Evolutionary conservation across 1,140 invertebrate genomes (phyloP).

Genomic region (Brachionus rubens): DNA sequence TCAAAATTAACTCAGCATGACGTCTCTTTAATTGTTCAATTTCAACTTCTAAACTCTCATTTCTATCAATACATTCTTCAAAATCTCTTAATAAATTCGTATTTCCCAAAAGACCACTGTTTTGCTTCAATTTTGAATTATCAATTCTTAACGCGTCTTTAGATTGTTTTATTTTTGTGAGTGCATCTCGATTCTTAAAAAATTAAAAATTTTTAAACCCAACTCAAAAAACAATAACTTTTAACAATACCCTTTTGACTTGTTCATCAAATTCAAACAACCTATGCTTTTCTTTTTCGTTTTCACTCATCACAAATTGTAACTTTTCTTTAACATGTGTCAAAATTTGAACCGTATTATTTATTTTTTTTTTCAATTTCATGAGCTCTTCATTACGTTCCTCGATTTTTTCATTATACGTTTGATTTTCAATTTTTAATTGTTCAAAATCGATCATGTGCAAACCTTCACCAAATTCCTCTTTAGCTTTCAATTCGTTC

Average conservation of each 20-base stretch:
- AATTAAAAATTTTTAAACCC: conserved; percentile 5
- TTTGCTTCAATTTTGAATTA: conserved; percentile 56
- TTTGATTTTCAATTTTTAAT: conserved; percentile 62
- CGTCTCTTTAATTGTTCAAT: conserved; percentile 51
- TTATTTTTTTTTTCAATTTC: conserved; percentile 61
- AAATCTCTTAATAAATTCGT: conserved; percentile 57
- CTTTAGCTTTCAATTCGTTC: conserved; percentile 59
- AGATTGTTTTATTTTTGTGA: conserved; percentile 58
- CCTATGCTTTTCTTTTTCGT: conserved; percentile 53
- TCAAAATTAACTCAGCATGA: conserved; percentile 58
- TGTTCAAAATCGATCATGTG: conserved; percentile 62
- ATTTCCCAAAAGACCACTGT: conserved; percentile 59
- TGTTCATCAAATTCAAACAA: conserved; percentile 54
- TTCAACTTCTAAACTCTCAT: conserved; percentile 50
- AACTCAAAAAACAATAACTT: background rate
- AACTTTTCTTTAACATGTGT: conserved; percentile 61
- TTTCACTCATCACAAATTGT: conserved; percentile 59
- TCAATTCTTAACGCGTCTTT: conserved; percentile 58
- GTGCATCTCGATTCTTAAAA: conserved; percentile 58
- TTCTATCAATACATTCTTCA: conserved; percentile 55
- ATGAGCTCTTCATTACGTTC: conserved; percentile 61
- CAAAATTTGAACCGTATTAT: conserved; percentile 59
- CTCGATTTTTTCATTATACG: conserved; percentile 62
- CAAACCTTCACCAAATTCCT: conserved; percentile 59
- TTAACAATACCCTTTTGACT: conserved; percentile 53